These are phyloP conservation scores for Lethrus apterus DNA, from an alignment of 1,140 invertebrate species.

Conservation along the genomic window DNA sequence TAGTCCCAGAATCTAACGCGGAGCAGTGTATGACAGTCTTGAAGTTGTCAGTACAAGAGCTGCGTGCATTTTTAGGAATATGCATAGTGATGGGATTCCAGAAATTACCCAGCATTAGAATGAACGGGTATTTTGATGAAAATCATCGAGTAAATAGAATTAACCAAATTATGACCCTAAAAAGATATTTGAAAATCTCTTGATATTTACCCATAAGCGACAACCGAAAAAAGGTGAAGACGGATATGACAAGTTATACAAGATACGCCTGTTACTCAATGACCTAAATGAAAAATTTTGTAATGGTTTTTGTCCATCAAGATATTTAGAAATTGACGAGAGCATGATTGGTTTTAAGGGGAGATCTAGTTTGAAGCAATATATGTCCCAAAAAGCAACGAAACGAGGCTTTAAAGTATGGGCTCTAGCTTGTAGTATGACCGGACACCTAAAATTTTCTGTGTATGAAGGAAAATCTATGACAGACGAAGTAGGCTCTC, in stretches of 20 bases:
- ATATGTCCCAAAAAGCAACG: constrained; percentile 42
- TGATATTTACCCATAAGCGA: background rate
- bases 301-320: constrained; percentile 1
- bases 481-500: background rate
- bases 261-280: constrained; percentile 22
- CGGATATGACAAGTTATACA: constrained; percentile 31
- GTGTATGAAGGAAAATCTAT: constrained; percentile 2
- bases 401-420: constrained; percentile 43
- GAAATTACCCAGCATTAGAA: no score
- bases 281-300: constrained; percentile 17
- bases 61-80: background rate
- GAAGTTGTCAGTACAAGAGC: background rate
- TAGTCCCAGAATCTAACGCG: constrained; percentile 6
- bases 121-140: background rate
- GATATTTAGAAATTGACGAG: constrained; percentile 29
- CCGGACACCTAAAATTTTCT: background rate
- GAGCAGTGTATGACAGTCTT: background rate
- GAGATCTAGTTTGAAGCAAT: constrained; percentile 39
- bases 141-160: background rate
- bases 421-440: constrained; percentile 8
- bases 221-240: background rate
- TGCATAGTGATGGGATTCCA: background rate
- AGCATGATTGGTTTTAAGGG: constrained; percentile 40
- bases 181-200: background rate
- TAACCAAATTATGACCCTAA: background rate